Base-by-base conservation (phyloP, 1,140 invertebrate species). In the Diuraphis noxia region DNA sequence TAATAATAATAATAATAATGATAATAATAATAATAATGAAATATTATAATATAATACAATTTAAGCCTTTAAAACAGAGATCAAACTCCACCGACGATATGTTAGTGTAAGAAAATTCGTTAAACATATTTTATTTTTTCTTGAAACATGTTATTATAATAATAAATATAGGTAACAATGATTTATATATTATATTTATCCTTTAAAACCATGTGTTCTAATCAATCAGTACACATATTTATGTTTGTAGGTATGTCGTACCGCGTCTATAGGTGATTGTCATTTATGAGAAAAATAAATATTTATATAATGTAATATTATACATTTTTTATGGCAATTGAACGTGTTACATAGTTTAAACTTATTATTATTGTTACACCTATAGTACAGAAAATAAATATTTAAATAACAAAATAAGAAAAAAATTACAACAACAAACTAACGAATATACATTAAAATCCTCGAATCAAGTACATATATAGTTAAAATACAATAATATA, bases 51-150 rank as follows among this genome's bases (percentile, higher is more conserved):
- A 86, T 52, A 52, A 79, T 90, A 79, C 52, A 90, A 43, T 77
- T 41, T 77, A 90, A 79, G 30, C 36, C 36, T 46, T 82, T 81
- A 82, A 81, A 91, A 82, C 43, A 91, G 63, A 81, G 63, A 91
- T 91, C 89, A 91, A 91, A 79, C 72, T 91, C 89, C 89, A 81
- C 41, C 19, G 77, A 91, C 89, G 89, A 91, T 91, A 91, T 91
- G 89, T 91, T 90, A 91, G 43, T 91, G 63, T 91, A 91, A 91
- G 89, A 81, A 91, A 91, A 91, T 91, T 91, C 89, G 89, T 81
- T 81, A 91, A 91, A 91, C 43, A 82, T 52, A 72, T 89, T 89
- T 88, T 89, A n/a, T 25, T 81, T 52, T 91, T 91, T 30, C 43
- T 34, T 38, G 46, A 91, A 81, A 40, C 49, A 38, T 85, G 34